These are phyloP conservation scores for Drosophila parvula DNA, from an alignment of 1,140 invertebrate species.

Conservation along the genomic window DNA sequence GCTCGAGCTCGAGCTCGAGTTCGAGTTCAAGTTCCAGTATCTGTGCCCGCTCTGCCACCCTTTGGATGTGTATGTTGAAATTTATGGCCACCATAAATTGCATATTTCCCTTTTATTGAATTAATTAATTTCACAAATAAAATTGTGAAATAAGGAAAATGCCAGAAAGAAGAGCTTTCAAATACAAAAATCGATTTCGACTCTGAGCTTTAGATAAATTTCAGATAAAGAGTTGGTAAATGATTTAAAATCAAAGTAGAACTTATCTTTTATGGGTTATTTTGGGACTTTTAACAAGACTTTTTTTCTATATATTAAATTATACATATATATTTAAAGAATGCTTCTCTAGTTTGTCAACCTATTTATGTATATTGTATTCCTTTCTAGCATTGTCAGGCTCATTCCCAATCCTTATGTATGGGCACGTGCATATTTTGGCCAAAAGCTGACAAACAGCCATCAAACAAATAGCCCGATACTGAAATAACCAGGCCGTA, in stretches of 20 bases:
- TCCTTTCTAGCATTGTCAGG: not conserved
- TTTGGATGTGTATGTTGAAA: slow-evolving; percentile 37
- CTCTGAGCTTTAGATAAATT: not conserved
- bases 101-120: slow-evolving; percentile 68
- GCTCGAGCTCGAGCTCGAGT: slow-evolving; percentile 13
- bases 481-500: slow-evolving; percentile 27
- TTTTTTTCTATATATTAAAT: not conserved
- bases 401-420: not conserved
- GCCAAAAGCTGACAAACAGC: slow-evolving; percentile 17
- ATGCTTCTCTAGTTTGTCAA: not conserved
- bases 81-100: slow-evolving; percentile 71
- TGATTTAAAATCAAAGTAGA: too few relatives aligned
- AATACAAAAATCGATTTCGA: slow-evolving; percentile 8
- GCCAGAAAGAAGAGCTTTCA: slow-evolving; percentile 5
- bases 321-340: not conserved
- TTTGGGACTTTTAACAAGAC: too few relatives aligned
- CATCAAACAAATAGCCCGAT: slow-evolving; percentile 31
- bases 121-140: slow-evolving; percentile 74
- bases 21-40: slow-evolving; percentile 20
- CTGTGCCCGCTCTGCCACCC: slow-evolving; percentile 11
- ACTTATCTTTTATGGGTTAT: not conserved
- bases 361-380: not conserved
- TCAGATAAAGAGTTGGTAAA: not conserved
- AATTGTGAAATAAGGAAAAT: slow-evolving; percentile 36
- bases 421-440: slow-evolving; percentile 21